Base-by-base conservation (phyloP, 1,140 invertebrate species). In the Nephila pilipes region DNA sequence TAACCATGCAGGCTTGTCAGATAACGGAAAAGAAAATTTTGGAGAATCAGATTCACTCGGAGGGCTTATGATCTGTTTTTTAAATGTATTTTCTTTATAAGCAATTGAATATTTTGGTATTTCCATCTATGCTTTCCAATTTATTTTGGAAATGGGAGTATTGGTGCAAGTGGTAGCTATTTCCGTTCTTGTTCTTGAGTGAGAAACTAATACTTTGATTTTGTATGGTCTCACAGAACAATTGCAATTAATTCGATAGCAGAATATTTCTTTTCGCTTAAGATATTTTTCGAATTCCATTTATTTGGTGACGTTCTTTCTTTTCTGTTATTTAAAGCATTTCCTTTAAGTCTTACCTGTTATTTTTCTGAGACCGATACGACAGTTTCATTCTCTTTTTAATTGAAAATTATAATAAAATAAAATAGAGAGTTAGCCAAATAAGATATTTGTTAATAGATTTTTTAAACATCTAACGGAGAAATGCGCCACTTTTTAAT, bases 11-110 rank as follows among this genome's bases (percentile, higher is more conserved):
- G 58, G 57, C 32, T 87, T 63, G 85, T 58, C 85, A 87, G 85
- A 87, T 87, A 60, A 63, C 16, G 20, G 85, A 63, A 63, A 60
- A 63, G 46, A 63, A 87, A 87, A 58, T 87, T 38, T 87, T 60
- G 32, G 16, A 58, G 83, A 58, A 57, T 55, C 32, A 87, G 85
- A 60, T 87, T 87, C 25, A 87, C 58, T 54, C 12, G 57, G 16
- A 87, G 10, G 29, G 57, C 32, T 83, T 54, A 83, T 87, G 85
- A 87, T 87, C 20, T 87, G 85, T 87, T 60, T 58, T 87, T 58
- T 38, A 87, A 63, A 55, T 57, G 54, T 29, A 54, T 83, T 83
- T 83, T 83, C 54, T 57, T 83, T n/a, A 83, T 83, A 83, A 55
- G 81, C 54, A 55, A 83, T 57, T 83, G 81, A 57, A 83, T 83